These are phyloP conservation scores for Teleogryllus oceanicus DNA, from an alignment of 2,888 invertebrate species.

Conservation along the genomic window DNA sequence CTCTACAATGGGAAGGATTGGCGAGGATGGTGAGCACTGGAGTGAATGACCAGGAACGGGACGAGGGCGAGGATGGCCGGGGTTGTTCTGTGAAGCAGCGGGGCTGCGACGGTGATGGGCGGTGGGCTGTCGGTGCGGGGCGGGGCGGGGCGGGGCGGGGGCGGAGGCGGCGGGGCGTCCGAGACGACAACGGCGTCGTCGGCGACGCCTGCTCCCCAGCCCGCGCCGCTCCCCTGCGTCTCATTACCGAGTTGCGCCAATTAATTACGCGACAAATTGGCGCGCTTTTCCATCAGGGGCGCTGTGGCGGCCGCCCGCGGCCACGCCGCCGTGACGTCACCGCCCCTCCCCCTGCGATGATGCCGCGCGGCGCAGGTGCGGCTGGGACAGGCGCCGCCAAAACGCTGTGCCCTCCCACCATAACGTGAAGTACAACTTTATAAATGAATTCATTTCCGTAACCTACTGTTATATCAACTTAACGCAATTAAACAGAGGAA, in stretches of 20 bases:
- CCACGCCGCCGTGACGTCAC: not conserved
- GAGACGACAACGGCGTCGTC: not conserved
- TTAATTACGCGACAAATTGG: conserved; percentile 18
- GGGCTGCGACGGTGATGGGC: too few relatives aligned
- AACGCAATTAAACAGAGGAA: too few relatives aligned
- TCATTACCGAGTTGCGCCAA: conserved; percentile 18
- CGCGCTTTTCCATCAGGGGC: conserved; percentile 8
- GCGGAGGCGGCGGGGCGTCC: not conserved
- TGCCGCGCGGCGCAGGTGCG: not conserved
- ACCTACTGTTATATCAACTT: too few relatives aligned
- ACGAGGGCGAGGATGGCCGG: not conserved
- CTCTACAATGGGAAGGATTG: too few relatives aligned
- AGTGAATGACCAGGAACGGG: too few relatives aligned
- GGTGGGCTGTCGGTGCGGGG: not conserved
- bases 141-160: not conserved
- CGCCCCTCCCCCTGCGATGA: not conserved
- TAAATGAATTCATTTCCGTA: too few relatives aligned
- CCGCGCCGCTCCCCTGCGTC: not conserved
- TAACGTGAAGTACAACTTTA: too few relatives aligned
- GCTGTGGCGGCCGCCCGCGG: not conserved
- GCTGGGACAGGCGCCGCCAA: not conserved
- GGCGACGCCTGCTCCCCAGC: not conserved
- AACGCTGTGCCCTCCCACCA: too few relatives aligned
- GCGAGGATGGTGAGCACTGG: too few relatives aligned
- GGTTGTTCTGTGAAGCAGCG: not conserved